These are phyloP conservation scores for Theretra japonica DNA, from an alignment of 2,888 invertebrate genomes.

Conservation along the genomic window DNA sequence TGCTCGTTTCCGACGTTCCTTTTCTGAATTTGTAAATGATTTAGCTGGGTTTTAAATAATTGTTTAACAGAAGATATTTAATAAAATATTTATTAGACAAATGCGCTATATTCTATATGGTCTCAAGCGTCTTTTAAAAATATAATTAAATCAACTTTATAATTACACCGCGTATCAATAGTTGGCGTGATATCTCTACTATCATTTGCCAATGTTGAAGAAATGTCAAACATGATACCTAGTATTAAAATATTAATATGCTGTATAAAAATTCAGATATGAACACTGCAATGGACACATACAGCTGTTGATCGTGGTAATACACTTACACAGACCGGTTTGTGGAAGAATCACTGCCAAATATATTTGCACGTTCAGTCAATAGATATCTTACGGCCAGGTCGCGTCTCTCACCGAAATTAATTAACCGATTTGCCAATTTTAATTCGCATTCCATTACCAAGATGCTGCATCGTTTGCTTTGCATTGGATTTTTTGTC, in stretches of 20 bases:
- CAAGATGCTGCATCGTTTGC: slow-evolving; percentile 42
- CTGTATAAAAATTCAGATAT: not conserved
- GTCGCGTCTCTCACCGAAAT: slow-evolving; percentile 21
- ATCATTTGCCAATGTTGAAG: too few relatives aligned
- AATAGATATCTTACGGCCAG: slow-evolving; percentile 23
- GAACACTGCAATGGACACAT: not conserved
- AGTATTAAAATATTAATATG: too few relatives aligned
- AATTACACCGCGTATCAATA: not conserved
- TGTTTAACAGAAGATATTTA: too few relatives aligned
- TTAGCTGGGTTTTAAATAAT: too few relatives aligned
- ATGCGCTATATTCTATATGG: too few relatives aligned
- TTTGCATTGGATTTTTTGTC: slow-evolving; percentile 39
- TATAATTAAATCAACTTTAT: not conserved
- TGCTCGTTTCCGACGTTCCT: too few relatives aligned
- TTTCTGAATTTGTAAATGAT: too few relatives aligned
- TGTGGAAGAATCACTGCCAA: slow-evolving; percentile 17
- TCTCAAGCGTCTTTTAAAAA: too few relatives aligned
- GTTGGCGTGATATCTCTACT: not conserved
- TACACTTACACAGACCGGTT: slow-evolving; percentile 21
- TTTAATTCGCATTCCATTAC: slow-evolving; percentile 19
- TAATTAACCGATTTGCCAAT: not conserved
- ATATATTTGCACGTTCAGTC: slow-evolving; percentile 28
- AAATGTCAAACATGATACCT: too few relatives aligned
- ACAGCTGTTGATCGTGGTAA: not conserved
- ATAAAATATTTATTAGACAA: too few relatives aligned